phyloP scores from a whole-genome alignment of 1,140 invertebrate species.

The Conus ventricosus region DNA sequence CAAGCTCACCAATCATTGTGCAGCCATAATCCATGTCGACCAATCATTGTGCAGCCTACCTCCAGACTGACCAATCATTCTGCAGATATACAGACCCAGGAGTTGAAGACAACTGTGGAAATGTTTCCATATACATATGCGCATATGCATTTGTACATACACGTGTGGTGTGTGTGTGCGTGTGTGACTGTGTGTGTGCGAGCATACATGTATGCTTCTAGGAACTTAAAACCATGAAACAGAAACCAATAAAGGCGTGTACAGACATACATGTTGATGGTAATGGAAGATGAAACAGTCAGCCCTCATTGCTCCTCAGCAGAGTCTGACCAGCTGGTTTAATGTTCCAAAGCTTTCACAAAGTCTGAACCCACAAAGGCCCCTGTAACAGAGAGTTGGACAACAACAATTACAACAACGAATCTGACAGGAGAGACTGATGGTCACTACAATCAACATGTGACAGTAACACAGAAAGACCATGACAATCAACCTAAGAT shows the following conservation, averaged over 20 bases:
- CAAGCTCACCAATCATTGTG: no score
- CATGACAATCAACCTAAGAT: no score
- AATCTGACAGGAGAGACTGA: no score
- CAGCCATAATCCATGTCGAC: no score
- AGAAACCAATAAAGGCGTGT: neutral
- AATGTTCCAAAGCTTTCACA: neutral
- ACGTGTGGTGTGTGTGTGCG: neutral
- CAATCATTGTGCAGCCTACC: no score
- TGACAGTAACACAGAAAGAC: no score
- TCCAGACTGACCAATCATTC: no score
- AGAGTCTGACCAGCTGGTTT: neutral
- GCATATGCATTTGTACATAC: neutral
- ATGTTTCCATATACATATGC: neutral
- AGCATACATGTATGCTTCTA: no score
- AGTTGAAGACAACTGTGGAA: no score
- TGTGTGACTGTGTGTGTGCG: neutral
- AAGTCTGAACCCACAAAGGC: constrained; percentile 54
- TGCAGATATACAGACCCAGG: neutral
- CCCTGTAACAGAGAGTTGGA: constrained; percentile 20
- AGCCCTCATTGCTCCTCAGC: neutral
- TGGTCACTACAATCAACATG: no score
- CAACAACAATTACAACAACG: neutral
- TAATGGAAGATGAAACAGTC: neutral
- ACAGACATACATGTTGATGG: neutral
- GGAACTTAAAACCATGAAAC: no score